Evolutionary conservation across 2,888 invertebrate species (phyloP), one percentile per base, ranked within the genome.

Genomic region (Arenicola marina): DNA sequence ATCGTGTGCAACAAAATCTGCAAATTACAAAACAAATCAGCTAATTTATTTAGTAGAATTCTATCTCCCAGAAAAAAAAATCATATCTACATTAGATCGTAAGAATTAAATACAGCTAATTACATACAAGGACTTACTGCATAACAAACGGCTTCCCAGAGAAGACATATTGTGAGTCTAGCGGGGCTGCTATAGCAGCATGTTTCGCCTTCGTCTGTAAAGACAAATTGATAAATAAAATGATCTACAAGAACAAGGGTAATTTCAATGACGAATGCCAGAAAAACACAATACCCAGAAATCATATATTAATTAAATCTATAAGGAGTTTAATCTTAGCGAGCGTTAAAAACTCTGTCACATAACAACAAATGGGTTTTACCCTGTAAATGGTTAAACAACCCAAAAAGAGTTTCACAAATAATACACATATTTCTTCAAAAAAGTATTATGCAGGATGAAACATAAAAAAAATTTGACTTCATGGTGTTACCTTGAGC

Each of bases 181-280:
- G 85, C 33, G 88, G 87, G 2, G 93, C 87, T 1, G 96, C 87
- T 68, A 98, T 92, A 4, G 98, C 98, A 18, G 97, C 93, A 84
- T 98, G 99, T 77, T 95, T 93, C 0, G 98, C 98, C 85, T 95
- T 94, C 0, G 94, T 92, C 79, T 84, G 75, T 64, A 81, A 79
- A 59, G 65, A 67, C 53, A 58, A 62, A 59, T 38, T 33, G 38
- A 7, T 21, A 4, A 56, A 38, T 53, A 29, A 4, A 53, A 29
- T 24, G 7, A 7, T 18, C 15, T 21, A 48, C 7, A 21, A 11
- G 11, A 48, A 11, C 21, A 21, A 48, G 15, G n/a, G n/a, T n/a
- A 38, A 38, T 38, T 15, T 38, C n/a, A 11, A 15, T n/a, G n/a
- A 11, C 11, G 11, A 38, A 11, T 38, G n/a, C 11, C 11, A 38